These are phyloP conservation scores for Crioceris asparagi DNA, from an alignment of 2,888 invertebrate species.

Conservation along the genomic window DNA sequence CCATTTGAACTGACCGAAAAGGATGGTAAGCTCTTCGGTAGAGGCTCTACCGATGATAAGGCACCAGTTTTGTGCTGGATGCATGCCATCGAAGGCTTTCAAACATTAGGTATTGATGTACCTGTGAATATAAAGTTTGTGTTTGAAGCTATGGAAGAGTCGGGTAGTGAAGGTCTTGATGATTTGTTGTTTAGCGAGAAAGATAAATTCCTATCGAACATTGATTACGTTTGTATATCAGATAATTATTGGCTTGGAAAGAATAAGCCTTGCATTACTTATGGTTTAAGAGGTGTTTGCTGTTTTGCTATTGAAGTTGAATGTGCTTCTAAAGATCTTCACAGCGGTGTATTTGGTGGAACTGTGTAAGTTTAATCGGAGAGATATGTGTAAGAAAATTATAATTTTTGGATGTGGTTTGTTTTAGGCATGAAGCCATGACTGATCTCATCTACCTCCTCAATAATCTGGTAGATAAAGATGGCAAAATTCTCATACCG, in stretches of 20 bases:
- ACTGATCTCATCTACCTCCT: constrained; percentile 81
- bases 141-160: constrained; percentile 98
- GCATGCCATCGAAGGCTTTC: constrained; percentile 82
- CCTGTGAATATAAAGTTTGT: constrained; percentile 79
- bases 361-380: constrained; percentile 55
- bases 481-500: constrained; percentile 77
- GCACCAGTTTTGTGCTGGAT: constrained; percentile 90
- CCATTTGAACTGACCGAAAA: constrained; percentile 85
- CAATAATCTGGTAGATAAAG: constrained; percentile 70
- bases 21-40: constrained; percentile 80
- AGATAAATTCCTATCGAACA: constrained; percentile 67
- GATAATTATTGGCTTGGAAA: constrained; percentile 99
- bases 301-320: constrained; percentile 84
- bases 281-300: constrained; percentile 87
- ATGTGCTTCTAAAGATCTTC: constrained; percentile 85
- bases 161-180: constrained; percentile 92
- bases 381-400: background rate
- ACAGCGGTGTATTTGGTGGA: constrained; percentile 93
- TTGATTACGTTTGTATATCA: constrained; percentile 94
- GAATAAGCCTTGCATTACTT: constrained; percentile 93
- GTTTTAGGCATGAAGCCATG: constrained; percentile 71
- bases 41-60: constrained; percentile 87
- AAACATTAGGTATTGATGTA: constrained; percentile 48
- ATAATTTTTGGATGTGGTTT: too few relatives aligned
- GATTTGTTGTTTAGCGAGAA: constrained; percentile 61